These are phyloP conservation scores for Lithophane socia DNA, from an alignment of 2,888 invertebrate genomes.

Conservation along the genomic window DNA sequence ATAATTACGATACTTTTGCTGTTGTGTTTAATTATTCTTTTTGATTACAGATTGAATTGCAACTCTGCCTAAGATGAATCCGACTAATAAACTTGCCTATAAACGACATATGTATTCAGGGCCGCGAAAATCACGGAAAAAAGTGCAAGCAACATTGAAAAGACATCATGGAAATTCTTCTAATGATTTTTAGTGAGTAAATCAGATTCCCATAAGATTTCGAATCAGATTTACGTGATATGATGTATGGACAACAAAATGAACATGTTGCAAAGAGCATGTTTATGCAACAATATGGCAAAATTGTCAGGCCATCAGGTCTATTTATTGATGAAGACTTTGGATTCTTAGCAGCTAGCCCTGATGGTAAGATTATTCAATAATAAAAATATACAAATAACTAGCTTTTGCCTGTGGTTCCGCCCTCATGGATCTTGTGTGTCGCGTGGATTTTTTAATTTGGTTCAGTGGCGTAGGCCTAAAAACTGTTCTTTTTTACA, in stretches of 20 bases:
- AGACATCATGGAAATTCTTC: slow-evolving; percentile 2
- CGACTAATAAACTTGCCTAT: no score
- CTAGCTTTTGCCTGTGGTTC: no score
- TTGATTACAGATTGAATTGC: no score
- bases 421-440: neutral
- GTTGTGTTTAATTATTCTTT: no score
- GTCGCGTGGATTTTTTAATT: slow-evolving; percentile 2
- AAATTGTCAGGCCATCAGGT: no score
- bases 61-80: no score
- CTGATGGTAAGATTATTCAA: slow-evolving; percentile 8
- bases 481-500: slow-evolving; percentile 2
- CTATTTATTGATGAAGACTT: no score
- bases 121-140: slow-evolving; percentile 4
- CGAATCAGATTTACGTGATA: slow-evolving; percentile 13
- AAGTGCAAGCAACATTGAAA: slow-evolving; percentile 6
- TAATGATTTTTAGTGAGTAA: neutral
- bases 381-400: no score
- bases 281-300: neutral
- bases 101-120: neutral
- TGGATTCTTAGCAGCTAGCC: neutral
- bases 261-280: slow-evolving; percentile 4
- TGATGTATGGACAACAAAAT: slow-evolving; percentile 20
- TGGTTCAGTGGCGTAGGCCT: slow-evolving; percentile 6
- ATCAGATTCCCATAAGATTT: slow-evolving; percentile 2
- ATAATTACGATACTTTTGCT: no score